Base-by-base conservation (phyloP, 2,113 vertebrate species). In the Ceratotherium simum region DNA sequence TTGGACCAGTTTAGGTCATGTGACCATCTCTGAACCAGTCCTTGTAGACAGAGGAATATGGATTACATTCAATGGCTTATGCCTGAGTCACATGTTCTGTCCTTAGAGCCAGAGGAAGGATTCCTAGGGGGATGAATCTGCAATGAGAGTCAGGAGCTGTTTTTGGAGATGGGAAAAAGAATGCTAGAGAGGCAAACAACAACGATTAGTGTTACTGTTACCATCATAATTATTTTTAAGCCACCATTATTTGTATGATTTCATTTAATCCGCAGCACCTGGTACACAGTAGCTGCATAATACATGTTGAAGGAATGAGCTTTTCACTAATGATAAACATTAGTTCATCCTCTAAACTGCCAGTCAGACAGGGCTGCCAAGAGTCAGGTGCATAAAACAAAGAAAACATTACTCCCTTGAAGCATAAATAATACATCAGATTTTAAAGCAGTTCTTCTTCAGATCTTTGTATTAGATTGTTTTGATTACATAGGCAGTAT, bases 401-500 rank as follows among this genome's bases (percentile, higher is more conserved):
- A 80, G 86, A 29, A 83, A 64, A 73, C 39, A 51, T 36, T 42
- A 25, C 31, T 89, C 60, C 78, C 62, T 91, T 54, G 46, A 65
- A 73, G 27, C 76, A 92, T 90, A 62, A 90, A 67, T 64, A 93
- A 93, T 86, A 11, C 42, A 84, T 81, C 13, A 11, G 18, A 60
- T 76, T 80, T 65, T 87, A 84, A 94, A 91, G 75, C n/a, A 51
- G n/a, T 21, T 84, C 69, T 95, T 95, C 85, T 92, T 76, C 54
- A 56, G 54, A 51, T 78, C 80, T 96, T 95, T 92, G 46, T 69
- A 60, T 80, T 56, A 78, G 21, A 25, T 31, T 62, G 69, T 83
- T 97, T 90, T 84, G 91, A 97, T 88, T 90, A 60, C 48, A 48
- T 17, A 56, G 69, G 39, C 88, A 81, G 64, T 75, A 60, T 95